These are phyloP conservation scores for Protosalanx chinensis DNA, from an alignment of 2,797 vertebrate genomes.

Conservation along the genomic window DNA sequence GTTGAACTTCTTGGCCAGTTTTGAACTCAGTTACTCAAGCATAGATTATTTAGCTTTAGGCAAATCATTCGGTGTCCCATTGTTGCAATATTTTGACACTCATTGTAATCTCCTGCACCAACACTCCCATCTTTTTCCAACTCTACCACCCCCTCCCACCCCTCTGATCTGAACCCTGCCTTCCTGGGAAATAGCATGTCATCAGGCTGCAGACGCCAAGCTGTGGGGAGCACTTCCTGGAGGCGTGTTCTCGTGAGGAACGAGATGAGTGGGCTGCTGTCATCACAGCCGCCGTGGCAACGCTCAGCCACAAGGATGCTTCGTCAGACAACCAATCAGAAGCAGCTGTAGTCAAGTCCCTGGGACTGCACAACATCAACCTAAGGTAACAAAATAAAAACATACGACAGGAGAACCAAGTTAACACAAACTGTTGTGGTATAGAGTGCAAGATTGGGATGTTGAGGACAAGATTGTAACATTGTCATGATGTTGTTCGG, in stretches of 20 bases:
- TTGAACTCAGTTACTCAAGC: neutral
- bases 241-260: conserved; percentile 88
- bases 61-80: neutral
- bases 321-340: conserved; percentile 24
- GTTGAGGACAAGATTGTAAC: too few species aligned
- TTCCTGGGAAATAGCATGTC: conserved; percentile 66
- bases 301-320: conserved; percentile 64
- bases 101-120: too few species aligned
- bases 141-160: too few species aligned
- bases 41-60: too few species aligned
- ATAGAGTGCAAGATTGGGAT: too few species aligned
- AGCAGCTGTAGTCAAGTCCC: conserved; percentile 46
- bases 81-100: neutral
- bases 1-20: neutral
- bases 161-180: neutral
- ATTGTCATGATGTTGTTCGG: too few species aligned
- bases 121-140: too few species aligned
- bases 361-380: conserved; percentile 78
- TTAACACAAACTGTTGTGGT: neutral
- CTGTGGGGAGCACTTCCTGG: conserved; percentile 84
- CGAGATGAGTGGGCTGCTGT: conserved; percentile 88
- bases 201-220: conserved; percentile 82
- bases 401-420: neutral
- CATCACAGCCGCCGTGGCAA: conserved; percentile 77
- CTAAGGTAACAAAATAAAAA: conserved; percentile 76